These are phyloP conservation scores for Stegastes partitus DNA, from an alignment of 2,113 vertebrate genomes.

Conservation along the genomic window DNA sequence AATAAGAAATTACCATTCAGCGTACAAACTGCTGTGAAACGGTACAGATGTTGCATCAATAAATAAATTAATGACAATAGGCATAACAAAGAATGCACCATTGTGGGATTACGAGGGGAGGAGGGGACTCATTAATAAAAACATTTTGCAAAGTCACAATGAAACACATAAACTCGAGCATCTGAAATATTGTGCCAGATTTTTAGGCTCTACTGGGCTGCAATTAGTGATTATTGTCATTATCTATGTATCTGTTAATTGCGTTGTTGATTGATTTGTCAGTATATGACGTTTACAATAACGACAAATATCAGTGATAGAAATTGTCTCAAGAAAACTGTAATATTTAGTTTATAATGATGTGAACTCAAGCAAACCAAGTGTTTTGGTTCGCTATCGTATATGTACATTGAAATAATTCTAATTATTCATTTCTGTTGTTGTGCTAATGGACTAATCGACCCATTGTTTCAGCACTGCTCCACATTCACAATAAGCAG, in stretches of 20 bases:
- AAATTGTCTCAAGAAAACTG: neutral
- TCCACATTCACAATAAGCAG: conserved; percentile 3
- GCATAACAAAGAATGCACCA: conserved; percentile 20
- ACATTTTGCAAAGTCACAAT: conserved; percentile 20
- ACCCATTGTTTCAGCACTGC: neutral
- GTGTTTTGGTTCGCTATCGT: too few species aligned
- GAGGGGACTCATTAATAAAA: conserved; percentile 14
- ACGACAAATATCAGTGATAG: neutral
- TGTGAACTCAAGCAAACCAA: neutral
- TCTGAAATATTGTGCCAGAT: conserved; percentile 11
- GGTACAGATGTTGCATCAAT: conserved; percentile 53
- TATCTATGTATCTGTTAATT: neutral
- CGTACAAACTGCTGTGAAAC: conserved; percentile 42
- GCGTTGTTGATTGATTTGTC: conserved; percentile 11
- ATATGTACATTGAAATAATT: neutral
- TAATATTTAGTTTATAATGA: neutral
- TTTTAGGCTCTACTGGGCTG: neutral
- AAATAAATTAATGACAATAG: conserved; percentile 45
- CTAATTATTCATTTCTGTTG: neutral
- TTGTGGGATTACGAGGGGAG: conserved; percentile 11
- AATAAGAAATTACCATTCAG: conserved; percentile 10
- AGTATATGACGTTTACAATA: conserved; percentile 10
- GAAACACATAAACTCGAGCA: conserved; percentile 1
- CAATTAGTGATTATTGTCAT: neutral
- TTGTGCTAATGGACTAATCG: neutral